Evolutionary conservation across 2,113 vertebrate species (phyloP).

Genomic region (Capreolus pygargus): DNA sequence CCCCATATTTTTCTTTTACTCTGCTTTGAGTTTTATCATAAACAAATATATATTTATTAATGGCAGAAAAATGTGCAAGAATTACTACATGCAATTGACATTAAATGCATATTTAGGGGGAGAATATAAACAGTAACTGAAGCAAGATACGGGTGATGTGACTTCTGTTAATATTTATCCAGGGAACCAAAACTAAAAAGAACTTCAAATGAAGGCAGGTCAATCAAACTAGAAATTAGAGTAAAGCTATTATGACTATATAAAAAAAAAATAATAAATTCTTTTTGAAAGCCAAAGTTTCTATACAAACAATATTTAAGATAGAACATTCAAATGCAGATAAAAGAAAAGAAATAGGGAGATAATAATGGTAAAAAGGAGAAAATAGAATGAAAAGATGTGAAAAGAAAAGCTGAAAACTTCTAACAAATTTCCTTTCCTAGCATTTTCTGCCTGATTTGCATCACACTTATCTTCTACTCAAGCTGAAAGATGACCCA

Average conservation of each 20-base stretch:
- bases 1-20: neutral
- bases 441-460: neutral
- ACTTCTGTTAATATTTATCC: neutral
- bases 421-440: neutral
- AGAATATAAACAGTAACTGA: neutral
- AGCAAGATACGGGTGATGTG: neutral
- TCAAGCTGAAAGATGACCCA: neutral
- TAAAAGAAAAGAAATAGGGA: neutral
- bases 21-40: neutral
- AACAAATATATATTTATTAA: neutral
- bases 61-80: neutral
- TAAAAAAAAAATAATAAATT: neutral
- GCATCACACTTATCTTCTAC: neutral
- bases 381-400: neutral
- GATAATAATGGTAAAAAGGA: neutral
- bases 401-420: neutral
- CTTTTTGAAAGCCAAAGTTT: neutral
- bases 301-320: neutral
- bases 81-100: neutral
- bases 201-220: neutral
- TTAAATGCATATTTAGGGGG: neutral
- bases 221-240: neutral
- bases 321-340: neutral
- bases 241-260: neutral
- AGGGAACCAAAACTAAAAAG: neutral